phyloP scores from a whole-genome alignment of 2,888 invertebrate species.

The Luperina nickerlii region DNA sequence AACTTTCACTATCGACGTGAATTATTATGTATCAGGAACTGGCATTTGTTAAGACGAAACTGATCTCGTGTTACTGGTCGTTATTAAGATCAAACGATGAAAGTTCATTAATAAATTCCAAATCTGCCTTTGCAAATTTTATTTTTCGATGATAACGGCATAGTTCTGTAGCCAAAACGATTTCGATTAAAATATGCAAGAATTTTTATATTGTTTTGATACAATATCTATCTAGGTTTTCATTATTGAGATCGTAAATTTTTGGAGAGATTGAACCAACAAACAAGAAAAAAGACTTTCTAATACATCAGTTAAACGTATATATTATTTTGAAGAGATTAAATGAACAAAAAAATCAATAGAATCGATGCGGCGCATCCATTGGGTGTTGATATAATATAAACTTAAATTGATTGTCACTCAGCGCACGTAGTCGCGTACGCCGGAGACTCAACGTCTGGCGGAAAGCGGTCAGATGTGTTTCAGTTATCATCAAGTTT shows the following conservation, averaged over 20 bases:
- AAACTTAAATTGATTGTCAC: conserved; percentile 63
- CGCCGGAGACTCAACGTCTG: conserved; percentile 64
- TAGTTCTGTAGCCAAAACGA: conserved; percentile 14
- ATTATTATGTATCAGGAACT: conserved; percentile 70
- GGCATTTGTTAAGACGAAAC: conserved; percentile 58
- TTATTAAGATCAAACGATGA: conserved; percentile 40
- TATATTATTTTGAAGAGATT: conserved; percentile 3
- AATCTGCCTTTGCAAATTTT: conserved; percentile 15
- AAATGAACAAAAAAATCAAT: conserved; percentile 19
- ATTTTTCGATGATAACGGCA: conserved; percentile 23
- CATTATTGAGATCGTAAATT: neutral
- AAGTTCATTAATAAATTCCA: conserved; percentile 47
- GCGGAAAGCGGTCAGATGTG: conserved; percentile 77
- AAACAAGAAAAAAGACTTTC: conserved; percentile 28
- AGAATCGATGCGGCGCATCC: conserved; percentile 5
- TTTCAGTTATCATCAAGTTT: conserved; percentile 75
- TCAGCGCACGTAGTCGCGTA: conserved; percentile 62
- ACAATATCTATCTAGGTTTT: conserved; percentile 16
- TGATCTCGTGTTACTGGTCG: conserved; percentile 50
- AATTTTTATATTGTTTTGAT: conserved; percentile 30
- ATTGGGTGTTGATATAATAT: conserved; percentile 45
- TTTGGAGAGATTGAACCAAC: neutral
- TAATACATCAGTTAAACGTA: neutral
- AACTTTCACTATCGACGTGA: conserved; percentile 81
- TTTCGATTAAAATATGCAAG: conserved; percentile 38